phyloP scores from a whole-genome alignment of 2,797 vertebrate genomes.

The Molothrus ater region DNA sequence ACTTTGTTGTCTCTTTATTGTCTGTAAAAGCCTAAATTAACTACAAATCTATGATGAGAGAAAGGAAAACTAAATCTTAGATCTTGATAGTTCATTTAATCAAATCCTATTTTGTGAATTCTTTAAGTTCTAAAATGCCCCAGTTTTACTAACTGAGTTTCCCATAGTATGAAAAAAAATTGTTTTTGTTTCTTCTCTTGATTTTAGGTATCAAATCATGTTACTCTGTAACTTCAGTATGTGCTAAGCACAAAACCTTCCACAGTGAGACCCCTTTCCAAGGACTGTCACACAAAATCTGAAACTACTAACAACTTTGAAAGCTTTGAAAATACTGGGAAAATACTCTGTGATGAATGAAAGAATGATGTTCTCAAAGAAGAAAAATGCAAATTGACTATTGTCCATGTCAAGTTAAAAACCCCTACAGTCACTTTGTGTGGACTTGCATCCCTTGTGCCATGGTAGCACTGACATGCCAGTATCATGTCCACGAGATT shows the following conservation, averaged over 20 bases:
- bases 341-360: not conserved
- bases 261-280: not conserved
- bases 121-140: not conserved
- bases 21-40: not conserved
- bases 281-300: not conserved
- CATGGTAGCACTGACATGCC: not conserved
- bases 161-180: not conserved
- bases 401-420: not conserved
- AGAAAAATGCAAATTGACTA: not conserved
- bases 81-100: not conserved
- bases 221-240: not conserved
- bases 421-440: not conserved
- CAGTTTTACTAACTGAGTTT: not conserved
- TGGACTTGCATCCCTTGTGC: not conserved
- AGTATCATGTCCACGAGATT: not conserved
- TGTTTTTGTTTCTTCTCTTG: not conserved
- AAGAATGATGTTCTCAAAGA: not conserved
- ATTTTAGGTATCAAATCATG: not conserved
- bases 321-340: not conserved
- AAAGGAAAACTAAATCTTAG: not conserved
- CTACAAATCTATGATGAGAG: not conserved
- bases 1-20: not conserved
- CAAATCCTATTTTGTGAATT: not conserved
- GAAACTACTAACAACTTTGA: not conserved
- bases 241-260: not conserved